These are phyloP conservation scores for Limosa lapponica DNA, from an alignment of 2,797 vertebrate genomes.

Conservation along the genomic window DNA sequence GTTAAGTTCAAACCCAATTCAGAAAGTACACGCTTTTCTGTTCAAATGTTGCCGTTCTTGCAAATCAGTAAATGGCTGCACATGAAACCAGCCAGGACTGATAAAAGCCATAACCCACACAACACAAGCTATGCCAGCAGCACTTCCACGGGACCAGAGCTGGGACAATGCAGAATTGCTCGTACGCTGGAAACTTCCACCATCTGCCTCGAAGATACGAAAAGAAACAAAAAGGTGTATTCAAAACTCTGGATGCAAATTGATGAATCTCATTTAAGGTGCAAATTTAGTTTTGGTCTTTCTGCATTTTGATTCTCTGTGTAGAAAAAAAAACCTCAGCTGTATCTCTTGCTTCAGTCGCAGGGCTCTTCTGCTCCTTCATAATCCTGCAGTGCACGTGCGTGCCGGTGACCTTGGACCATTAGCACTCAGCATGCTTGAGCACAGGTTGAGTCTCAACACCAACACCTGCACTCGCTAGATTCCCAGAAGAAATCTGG, in stretches of 20 bases:
- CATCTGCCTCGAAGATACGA: neutral
- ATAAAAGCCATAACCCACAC: neutral
- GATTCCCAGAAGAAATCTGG: neutral
- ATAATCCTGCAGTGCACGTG: rapidly evolving
- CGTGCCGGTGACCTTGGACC: neutral
- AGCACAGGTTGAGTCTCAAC: neutral
- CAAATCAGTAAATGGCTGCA: neutral
- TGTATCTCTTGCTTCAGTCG: neutral
- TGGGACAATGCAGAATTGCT: neutral
- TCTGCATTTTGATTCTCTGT: neutral
- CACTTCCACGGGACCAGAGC: neutral
- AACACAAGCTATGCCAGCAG: neutral
- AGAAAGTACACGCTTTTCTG: neutral
- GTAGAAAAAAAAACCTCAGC: neutral
- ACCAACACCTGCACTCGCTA: neutral
- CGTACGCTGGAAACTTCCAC: neutral
- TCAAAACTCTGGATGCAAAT: neutral
- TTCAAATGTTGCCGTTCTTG: neutral
- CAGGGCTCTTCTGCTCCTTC: neutral
- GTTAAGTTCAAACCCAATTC: neutral
- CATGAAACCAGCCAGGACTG: neutral
- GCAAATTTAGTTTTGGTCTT: neutral
- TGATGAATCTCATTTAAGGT: neutral
- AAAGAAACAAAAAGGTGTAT: neutral
- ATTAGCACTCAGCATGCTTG: neutral